These are phyloP conservation scores for Anolis apletophallus DNA, from an alignment of 2,797 vertebrate genomes.

Conservation along the genomic window DNA sequence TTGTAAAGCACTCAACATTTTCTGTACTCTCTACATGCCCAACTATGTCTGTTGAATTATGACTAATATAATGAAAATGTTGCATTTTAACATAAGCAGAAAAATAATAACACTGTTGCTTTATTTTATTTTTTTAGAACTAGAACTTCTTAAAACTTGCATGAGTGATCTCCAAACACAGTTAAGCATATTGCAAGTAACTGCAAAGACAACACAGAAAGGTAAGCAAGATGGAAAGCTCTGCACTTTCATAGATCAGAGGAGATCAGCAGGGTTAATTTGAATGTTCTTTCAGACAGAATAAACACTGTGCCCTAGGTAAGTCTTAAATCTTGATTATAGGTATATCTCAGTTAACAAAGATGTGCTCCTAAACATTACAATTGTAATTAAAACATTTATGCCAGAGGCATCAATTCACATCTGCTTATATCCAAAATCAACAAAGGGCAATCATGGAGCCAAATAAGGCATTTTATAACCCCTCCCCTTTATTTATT, in stretches of 20 bases:
- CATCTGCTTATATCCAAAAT: no score
- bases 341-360: no score
- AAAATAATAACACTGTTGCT: not conserved
- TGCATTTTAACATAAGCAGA: not conserved
- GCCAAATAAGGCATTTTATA: no score
- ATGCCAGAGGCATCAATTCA: no score
- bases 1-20: not conserved
- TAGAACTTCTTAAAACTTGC: slow-evolving; percentile 21
- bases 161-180: slow-evolving; percentile 40
- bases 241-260: not conserved
- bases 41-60: not conserved
- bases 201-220: slow-evolving; percentile 47
- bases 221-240: slow-evolving; percentile 39
- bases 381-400: no score
- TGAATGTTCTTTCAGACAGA: not conserved
- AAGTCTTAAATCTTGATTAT: not conserved
- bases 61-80: not conserved
- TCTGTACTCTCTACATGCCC: not conserved
- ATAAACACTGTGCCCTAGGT: not conserved
- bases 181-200: slow-evolving; percentile 26
- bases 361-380: no score
- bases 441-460: no score
- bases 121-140: slow-evolving; percentile 37
- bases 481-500: no score
- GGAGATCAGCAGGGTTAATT: not conserved